Percentiles rank a stretch among this genome's conserved stretches.
These are phyloP conservation scores for Siniperca scherzeri DNA, from an alignment of 2,797 vertebrate genomes.

Conservation along the genomic window DNA sequence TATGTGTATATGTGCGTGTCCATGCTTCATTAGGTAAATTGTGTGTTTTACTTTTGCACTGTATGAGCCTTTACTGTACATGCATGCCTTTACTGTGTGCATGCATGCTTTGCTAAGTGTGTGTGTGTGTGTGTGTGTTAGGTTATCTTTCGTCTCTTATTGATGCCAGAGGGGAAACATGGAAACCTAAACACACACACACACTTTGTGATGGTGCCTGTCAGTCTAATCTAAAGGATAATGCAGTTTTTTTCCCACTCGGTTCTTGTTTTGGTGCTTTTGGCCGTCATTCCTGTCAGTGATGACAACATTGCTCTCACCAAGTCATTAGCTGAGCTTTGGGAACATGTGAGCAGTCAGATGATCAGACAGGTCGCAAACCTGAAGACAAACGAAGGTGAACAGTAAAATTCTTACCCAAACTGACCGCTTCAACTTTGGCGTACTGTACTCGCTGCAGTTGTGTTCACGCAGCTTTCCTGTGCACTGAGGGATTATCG, in stretches of 20 bases:
- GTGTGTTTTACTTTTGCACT: not conserved
- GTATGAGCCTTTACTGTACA: not conserved
- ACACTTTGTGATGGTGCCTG: not conserved
- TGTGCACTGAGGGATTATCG: too few species aligned
- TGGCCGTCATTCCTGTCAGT: not conserved
- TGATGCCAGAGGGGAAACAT: not conserved
- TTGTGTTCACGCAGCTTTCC: too few species aligned
- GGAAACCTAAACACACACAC: conserved; percentile 6
- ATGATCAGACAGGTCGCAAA: not conserved
- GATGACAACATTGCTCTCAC: not conserved
- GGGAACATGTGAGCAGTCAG: not conserved
- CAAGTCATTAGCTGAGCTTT: not conserved
- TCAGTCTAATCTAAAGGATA: not conserved
- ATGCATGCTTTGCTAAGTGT: not conserved
- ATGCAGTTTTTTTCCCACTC: not conserved
- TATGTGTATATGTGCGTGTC: not conserved
- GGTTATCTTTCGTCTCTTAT: conserved; percentile 20
- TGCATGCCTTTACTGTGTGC: too few species aligned
- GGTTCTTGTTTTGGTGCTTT: not conserved
- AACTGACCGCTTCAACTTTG: too few species aligned
- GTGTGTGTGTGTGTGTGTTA: not conserved
- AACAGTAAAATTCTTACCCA: too few species aligned
- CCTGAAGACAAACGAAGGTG: too few species aligned
- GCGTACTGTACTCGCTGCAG: too few species aligned
- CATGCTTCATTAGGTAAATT: not conserved